Evolutionary conservation across 2,113 vertebrate genomes (phyloP).

Genomic region (Prionailurus viverrinus): DNA sequence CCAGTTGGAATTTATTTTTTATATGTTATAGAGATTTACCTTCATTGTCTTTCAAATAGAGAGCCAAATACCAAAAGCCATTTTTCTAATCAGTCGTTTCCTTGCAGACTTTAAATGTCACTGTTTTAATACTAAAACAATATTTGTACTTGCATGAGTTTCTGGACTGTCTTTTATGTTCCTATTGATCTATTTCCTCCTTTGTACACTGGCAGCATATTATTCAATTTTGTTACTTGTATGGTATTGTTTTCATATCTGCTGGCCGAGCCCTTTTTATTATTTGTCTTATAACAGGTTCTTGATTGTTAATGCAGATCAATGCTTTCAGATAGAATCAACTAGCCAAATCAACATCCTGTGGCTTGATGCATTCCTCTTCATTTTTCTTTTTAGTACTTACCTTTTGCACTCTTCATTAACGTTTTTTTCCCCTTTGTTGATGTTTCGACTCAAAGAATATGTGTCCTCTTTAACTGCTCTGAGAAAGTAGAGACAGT

Average conservation of each 20-base stretch:
- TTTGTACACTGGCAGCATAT: background rate
- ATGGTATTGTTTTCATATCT: background rate
- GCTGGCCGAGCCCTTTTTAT: background rate
- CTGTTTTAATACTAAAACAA: constrained; percentile 13
- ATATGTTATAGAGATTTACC: constrained; percentile 38
- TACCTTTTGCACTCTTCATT: constrained; percentile 44
- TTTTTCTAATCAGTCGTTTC: constrained; percentile 51
- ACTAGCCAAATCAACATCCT: background rate
- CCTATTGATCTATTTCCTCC: background rate
- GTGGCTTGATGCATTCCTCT: background rate
- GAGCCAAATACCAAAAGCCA: constrained; percentile 19
- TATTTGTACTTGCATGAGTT: constrained; percentile 33
- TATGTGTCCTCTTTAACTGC: constrained; percentile 38
- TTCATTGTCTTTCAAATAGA: constrained; percentile 34
- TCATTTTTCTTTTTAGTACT: constrained; percentile 23
- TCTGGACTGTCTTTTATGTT: background rate
- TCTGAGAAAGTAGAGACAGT: background rate
- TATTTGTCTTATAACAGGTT: background rate
- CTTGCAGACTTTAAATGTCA: constrained; percentile 61
- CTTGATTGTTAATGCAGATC: constrained; percentile 17
- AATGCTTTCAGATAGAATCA: constrained; percentile 21
- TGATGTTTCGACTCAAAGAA: constrained; percentile 50
- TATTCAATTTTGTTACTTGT: constrained; percentile 36
- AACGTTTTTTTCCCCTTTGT: background rate
- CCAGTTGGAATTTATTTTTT: constrained; percentile 34